Evolutionary conservation across 2,888 invertebrate species (phyloP).

Genomic region (Arctia plantaginis): DNA sequence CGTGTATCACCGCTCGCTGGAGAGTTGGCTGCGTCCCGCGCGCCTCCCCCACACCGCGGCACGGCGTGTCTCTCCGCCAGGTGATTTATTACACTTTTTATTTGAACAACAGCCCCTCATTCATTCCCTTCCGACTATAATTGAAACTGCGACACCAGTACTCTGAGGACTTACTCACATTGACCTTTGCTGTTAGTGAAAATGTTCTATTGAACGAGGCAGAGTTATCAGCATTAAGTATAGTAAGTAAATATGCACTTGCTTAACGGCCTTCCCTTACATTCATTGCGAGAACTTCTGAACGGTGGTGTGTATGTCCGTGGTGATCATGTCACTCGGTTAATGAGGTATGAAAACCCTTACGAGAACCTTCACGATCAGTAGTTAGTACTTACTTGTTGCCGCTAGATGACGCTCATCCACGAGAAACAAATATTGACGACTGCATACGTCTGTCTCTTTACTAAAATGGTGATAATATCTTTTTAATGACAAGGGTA

Average conservation of each 20-base stretch:
- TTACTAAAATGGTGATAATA: too few species aligned
- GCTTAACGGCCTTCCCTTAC: not conserved
- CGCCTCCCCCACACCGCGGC: not conserved
- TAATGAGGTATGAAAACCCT: not conserved
- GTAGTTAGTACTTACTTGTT: not conserved
- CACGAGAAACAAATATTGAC: not conserved
- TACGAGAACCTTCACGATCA: not conserved
- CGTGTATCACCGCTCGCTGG: not conserved
- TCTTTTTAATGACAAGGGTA: not conserved
- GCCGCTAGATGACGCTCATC: not conserved
- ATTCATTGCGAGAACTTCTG: not conserved
- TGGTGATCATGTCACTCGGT: not conserved
- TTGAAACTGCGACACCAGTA: constrained; percentile 19
- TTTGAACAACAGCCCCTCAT: constrained; percentile 24
- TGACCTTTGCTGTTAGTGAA: not conserved
- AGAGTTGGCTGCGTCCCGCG: not conserved
- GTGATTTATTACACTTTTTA: constrained; percentile 25
- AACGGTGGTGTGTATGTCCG: too few species aligned
- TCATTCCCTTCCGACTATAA: constrained; percentile 22
- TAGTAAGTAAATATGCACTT: not conserved
- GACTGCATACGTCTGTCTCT: not conserved
- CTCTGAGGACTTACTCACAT: constrained; percentile 7
- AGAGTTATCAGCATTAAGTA: not conserved
- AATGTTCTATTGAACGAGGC: not conserved
- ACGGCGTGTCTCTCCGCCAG: constrained; percentile 6